Evolutionary conservation across 2,113 vertebrate species (phyloP).

Genomic region (Pandion haliaetus): DNA sequence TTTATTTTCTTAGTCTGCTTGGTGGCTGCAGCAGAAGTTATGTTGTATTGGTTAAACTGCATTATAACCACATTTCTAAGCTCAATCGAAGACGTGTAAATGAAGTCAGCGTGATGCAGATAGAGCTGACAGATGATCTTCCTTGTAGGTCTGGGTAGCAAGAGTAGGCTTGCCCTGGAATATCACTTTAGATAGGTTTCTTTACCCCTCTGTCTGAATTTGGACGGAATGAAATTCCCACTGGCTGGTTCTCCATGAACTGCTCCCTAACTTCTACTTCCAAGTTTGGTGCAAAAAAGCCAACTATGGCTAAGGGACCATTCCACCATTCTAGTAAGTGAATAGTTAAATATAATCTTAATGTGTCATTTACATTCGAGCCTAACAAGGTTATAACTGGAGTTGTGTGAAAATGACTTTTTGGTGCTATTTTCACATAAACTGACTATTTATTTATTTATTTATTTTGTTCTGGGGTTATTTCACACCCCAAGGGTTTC

Average conservation of each 20-base stretch:
- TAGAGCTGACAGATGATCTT: slow-evolving; percentile 56
- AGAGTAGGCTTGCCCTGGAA: slow-evolving; percentile 72
- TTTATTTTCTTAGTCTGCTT: background rate
- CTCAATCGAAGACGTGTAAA: slow-evolving; percentile 77
- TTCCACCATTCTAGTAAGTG: background rate
- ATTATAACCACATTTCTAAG: slow-evolving; percentile 58
- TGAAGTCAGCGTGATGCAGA: slow-evolving; percentile 76
- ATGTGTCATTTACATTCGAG: slow-evolving; percentile 57
- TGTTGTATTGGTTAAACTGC: slow-evolving; percentile 70
- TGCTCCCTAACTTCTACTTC: background rate
- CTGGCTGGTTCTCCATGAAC: background rate
- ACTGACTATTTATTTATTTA: slow-evolving; percentile 56
- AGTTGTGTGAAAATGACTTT: slow-evolving; percentile 62
- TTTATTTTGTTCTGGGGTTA: slow-evolving; percentile 63
- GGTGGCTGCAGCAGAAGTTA: slow-evolving; percentile 36
- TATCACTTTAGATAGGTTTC: background rate
- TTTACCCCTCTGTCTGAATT: background rate
- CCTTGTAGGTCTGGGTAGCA: slow-evolving; percentile 44
- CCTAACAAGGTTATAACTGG: slow-evolving; percentile 50
- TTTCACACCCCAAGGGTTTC: slow-evolving; percentile 61
- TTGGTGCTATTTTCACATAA: slow-evolving; percentile 61
- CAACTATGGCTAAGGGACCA: background rate
- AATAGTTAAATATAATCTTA: slow-evolving; percentile 48
- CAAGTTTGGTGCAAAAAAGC: background rate
- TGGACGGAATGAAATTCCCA: background rate